phyloP scores from a whole-genome alignment of 2,113 vertebrate genomes.

The Rattus rattus region DNA sequence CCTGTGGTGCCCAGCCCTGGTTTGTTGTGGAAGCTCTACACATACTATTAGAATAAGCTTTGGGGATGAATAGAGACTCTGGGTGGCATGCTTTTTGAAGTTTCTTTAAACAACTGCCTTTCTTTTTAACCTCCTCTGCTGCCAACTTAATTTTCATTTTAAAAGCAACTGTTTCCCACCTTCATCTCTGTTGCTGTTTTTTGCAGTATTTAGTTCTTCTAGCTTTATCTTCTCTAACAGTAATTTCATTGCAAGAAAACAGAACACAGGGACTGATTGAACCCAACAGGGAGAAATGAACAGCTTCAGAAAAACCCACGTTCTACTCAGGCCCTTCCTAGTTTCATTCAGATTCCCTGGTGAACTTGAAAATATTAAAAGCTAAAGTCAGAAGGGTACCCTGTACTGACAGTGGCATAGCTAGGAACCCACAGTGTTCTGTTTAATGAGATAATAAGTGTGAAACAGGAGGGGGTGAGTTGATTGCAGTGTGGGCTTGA shows the following conservation, averaged over 20 bases:
- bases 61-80: not conserved
- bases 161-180: not conserved
- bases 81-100: not conserved
- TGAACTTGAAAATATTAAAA: not conserved
- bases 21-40: conserved; percentile 32
- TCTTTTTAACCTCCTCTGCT: not conserved
- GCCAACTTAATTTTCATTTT: not conserved
- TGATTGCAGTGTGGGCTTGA: not conserved
- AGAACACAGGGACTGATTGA: not conserved
- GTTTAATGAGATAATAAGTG: not conserved
- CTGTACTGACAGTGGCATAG: not conserved
- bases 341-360: not conserved
- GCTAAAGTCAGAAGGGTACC: not conserved
- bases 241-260: not conserved
- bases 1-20: conserved; percentile 3
- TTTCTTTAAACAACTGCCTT: not conserved
- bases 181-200: not conserved
- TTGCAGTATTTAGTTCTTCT: not conserved
- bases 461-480: not conserved
- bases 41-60: conserved; percentile 41
- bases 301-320: not conserved
- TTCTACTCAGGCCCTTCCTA: not conserved
- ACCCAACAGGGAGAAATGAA: not conserved
- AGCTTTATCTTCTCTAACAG: not conserved
- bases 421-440: not conserved